Evolutionary conservation across 1,140 invertebrate genomes (phyloP).

Genomic region (Drosophila neocordata): DNA sequence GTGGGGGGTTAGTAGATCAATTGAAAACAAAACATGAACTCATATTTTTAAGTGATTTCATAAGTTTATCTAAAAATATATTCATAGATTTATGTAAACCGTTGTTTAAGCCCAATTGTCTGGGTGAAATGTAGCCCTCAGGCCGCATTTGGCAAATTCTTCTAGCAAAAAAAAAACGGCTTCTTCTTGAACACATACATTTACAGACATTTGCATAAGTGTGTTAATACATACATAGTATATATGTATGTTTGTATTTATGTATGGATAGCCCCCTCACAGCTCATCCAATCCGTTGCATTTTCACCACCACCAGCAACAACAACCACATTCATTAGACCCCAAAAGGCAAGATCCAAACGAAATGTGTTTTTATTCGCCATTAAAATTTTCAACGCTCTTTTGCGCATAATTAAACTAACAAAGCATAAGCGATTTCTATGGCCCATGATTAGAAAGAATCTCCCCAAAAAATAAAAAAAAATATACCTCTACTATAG

Average conservation of each 20-base stretch:
- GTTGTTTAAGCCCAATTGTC: constrained; percentile 1
- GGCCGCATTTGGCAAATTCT: constrained; percentile 35
- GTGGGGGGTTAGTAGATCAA: constrained; percentile 12
- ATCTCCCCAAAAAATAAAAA: constrained; percentile 38
- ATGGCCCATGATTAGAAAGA: constrained; percentile 69
- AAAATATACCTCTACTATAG: neutral
- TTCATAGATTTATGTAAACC: constrained; percentile 1
- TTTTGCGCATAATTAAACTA: constrained; percentile 72
- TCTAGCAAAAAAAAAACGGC: constrained; percentile 57
- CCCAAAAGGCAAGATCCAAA: constrained; percentile 36
- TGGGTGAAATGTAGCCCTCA: constrained; percentile 41
- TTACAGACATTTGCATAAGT: constrained; percentile 45
- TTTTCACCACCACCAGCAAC: constrained; percentile 53
- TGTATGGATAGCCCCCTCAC: neutral
- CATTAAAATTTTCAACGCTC: constrained; percentile 74
- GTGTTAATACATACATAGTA: no score
- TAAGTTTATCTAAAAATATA: neutral
- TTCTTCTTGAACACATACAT: constrained; percentile 10
- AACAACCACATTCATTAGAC: constrained; percentile 7
- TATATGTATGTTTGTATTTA: constrained; percentile 33
- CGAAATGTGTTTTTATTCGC: constrained; percentile 73
- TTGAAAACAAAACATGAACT: neutral
- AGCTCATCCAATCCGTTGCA: constrained; percentile 66
- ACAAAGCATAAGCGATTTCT: constrained; percentile 61
- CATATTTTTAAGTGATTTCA: neutral